These are phyloP conservation scores for Pyrgus malvae DNA, from an alignment of 2,888 invertebrate species.

Conservation along the genomic window DNA sequence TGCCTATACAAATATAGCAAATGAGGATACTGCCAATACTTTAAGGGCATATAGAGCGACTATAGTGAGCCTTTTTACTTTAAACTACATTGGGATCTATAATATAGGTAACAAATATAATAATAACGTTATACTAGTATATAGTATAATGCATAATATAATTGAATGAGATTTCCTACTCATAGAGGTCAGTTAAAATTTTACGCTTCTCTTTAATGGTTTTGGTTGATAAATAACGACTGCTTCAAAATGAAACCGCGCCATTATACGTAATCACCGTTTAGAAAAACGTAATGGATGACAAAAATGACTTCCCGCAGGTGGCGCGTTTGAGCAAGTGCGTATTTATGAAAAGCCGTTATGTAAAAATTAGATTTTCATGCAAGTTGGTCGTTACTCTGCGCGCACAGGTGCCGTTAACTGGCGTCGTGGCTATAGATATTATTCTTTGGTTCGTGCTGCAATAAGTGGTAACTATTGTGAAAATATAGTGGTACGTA, in stretches of 20 bases:
- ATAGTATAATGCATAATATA: too few species aligned
- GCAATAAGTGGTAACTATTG: neutral
- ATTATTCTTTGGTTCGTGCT: conserved; percentile 1
- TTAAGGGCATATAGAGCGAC: too few species aligned
- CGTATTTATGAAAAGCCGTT: conserved; percentile 15
- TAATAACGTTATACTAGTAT: too few species aligned
- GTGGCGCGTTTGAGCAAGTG: conserved; percentile 9
- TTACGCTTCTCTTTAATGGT: neutral
- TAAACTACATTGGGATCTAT: too few species aligned
- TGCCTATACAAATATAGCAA: too few species aligned
- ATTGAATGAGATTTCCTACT: too few species aligned
- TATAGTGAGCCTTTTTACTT: too few species aligned
- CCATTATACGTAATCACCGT: conserved; percentile 5
- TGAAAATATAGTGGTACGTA: neutral
- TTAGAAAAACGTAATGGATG: conserved; percentile 8
- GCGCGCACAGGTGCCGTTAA: conserved; percentile 6
- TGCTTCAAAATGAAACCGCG: neutral
- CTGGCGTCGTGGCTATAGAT: neutral
- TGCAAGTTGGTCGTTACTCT: conserved; percentile 13
- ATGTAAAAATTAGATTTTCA: conserved; percentile 18
- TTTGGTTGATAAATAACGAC: neutral
- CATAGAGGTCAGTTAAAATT: too few species aligned
- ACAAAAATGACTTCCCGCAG: conserved; percentile 6
- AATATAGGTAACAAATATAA: too few species aligned
- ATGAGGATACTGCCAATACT: too few species aligned